A percentile compares a stretch with the other conserved stretches of the same genome.
Evolutionary conservation across 2,797 vertebrate species (phyloP).

Genomic region (Poecile montanus): DNA sequence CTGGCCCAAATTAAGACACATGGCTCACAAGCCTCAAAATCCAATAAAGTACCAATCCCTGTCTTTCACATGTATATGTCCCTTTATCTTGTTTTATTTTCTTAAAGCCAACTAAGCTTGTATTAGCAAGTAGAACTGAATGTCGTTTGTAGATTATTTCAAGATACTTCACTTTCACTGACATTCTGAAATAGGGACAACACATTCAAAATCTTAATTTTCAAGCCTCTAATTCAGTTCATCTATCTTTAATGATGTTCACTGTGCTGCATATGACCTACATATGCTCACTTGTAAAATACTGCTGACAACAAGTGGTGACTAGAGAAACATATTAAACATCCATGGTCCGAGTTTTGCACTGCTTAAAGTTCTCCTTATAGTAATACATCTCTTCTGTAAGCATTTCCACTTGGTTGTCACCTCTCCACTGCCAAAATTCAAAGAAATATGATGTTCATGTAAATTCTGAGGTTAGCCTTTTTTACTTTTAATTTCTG

Average conservation of each 20-base stretch:
- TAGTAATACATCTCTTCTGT: not conserved
- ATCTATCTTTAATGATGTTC: not conserved
- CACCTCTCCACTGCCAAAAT: not conserved
- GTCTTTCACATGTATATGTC: not conserved
- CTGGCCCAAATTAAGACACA: slow-evolving; percentile 96
- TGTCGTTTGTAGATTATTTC: not conserved
- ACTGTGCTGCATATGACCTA: not conserved
- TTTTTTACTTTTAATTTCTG: slow-evolving; percentile 74
- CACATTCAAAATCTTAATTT: not conserved
- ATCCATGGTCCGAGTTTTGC: not conserved
- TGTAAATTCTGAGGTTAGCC: slow-evolving; percentile 65
- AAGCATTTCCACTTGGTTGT: not conserved
- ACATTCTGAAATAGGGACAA: not conserved
- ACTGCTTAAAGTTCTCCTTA: not conserved
- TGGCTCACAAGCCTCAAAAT: slow-evolving; percentile 86
- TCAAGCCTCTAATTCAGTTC: not conserved
- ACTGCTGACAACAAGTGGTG: not conserved
- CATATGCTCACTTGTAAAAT: slow-evolving; percentile 10
- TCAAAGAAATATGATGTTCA: not conserved
- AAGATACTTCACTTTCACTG: not conserved
- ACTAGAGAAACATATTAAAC: not conserved
- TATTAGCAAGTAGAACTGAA: not conserved
- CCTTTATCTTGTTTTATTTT: slow-evolving; percentile 30
- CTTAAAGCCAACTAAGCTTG: slow-evolving; percentile 53
- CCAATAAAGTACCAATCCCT: slow-evolving; percentile 29